Conservation (phyloP, 53 echinoderm and acorn worm genomes). For the Holothuria scabra region DNA sequence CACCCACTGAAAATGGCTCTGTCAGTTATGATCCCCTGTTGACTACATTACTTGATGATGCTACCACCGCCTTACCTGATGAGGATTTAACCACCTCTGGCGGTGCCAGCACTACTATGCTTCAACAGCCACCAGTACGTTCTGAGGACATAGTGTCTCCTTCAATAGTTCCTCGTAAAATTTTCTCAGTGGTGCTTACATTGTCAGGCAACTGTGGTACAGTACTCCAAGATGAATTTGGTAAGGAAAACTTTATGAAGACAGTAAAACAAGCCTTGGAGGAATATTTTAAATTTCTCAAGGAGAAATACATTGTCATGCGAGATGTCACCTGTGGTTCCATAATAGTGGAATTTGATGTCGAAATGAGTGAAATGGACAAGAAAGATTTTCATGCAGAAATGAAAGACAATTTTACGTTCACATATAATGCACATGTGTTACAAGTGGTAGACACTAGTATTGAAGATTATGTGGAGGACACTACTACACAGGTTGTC, state of each 20-base stretch:
- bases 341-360: neutral
- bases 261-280: slow-evolving; percentile 48
- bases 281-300: neutral
- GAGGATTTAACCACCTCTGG: too few relatives aligned
- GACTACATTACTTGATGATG: too few relatives aligned
- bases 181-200: slow-evolving; percentile 5
- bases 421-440: neutral
- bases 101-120: too few relatives aligned
- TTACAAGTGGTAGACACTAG: neutral
- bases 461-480: neutral
- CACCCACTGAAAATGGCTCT: too few relatives aligned
- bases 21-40: too few relatives aligned
- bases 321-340: slow-evolving; percentile 9
- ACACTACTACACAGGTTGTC: neutral
- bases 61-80: too few relatives aligned
- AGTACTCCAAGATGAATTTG: slow-evolving; percentile 43
- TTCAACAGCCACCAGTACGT: neutral
- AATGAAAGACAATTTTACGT: neutral
- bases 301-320: neutral
- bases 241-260: slow-evolving; percentile 27
- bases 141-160: neutral
- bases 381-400: neutral
- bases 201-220: slow-evolving; percentile 61
- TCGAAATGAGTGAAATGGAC: neutral
- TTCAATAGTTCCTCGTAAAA: slow-evolving; percentile 14